These are phyloP conservation scores for Notarius lentiginosus DNA, from an alignment of 2,113 vertebrate species.

Conservation along the genomic window DNA sequence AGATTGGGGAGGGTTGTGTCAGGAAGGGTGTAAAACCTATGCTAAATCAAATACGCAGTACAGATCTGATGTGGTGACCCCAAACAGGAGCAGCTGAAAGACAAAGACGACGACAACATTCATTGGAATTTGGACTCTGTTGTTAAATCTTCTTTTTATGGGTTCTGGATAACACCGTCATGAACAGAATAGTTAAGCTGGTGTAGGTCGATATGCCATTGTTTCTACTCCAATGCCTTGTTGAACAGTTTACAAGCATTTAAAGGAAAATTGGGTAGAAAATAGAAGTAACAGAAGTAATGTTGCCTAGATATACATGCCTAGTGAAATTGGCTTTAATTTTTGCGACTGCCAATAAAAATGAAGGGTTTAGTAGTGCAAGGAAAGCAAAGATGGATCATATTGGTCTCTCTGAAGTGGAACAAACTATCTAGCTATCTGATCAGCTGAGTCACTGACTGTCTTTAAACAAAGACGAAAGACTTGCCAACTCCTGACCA, in stretches of 20 bases:
- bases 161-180: conserved; percentile 34
- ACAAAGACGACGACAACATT: neutral
- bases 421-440: neutral
- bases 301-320: neutral
- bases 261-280: neutral
- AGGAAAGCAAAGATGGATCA: neutral
- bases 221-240: neutral
- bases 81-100: too few relatives aligned
- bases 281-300: neutral
- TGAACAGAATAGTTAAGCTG: conserved; percentile 36
- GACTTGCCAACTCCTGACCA: neutral
- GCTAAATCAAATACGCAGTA: too few relatives aligned
- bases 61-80: too few relatives aligned
- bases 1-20: too few relatives aligned
- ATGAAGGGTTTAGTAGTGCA: neutral
- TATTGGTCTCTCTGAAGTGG: neutral
- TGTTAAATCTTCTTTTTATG: conserved; percentile 25
- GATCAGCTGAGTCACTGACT: neutral
- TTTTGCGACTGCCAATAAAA: neutral
- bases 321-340: neutral
- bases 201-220: neutral
- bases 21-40: too few relatives aligned
- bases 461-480: neutral
- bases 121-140: conserved; percentile 33
- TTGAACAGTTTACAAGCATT: neutral